These are phyloP conservation scores for Takifugu ocellatus DNA, from an alignment of 2,797 vertebrate species.

Conservation along the genomic window DNA sequence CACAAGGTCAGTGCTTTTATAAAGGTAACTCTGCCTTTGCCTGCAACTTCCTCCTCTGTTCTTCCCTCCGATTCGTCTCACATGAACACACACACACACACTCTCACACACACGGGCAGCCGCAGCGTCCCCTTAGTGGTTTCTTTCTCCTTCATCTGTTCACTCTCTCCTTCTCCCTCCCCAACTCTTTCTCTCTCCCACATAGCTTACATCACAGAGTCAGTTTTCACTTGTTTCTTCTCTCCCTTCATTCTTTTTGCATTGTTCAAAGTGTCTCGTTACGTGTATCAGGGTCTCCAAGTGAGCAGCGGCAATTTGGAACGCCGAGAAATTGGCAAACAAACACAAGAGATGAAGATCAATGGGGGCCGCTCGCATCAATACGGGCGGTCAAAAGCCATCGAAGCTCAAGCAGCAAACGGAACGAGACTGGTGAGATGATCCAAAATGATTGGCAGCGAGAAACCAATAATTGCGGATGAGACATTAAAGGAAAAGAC, in stretches of 20 bases:
- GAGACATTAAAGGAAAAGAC: conserved; percentile 36
- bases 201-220: conserved; percentile 23
- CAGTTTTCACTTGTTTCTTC: conserved; percentile 13
- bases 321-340: conserved; percentile 71
- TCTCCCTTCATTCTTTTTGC: not conserved
- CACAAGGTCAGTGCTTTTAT: conserved; percentile 59
- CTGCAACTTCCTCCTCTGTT: conserved; percentile 36
- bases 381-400: conserved; percentile 51
- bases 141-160: conserved; percentile 52
- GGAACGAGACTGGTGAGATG: conserved; percentile 36
- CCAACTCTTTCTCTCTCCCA: conserved; percentile 15
- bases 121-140: conserved; percentile 42
- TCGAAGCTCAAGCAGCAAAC: conserved; percentile 29
- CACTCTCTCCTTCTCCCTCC: conserved; percentile 29
- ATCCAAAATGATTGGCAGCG: conserved; percentile 15
- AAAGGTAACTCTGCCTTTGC: conserved; percentile 63
- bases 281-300: conserved; percentile 33
- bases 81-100: conserved; percentile 49
- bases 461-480: conserved; percentile 37
- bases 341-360: conserved; percentile 62
- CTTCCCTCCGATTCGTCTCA: conserved; percentile 46
- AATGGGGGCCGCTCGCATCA: conserved; percentile 41
- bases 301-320: conserved; percentile 65
- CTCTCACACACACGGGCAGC: conserved; percentile 41
- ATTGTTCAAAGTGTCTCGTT: conserved; percentile 39